Base-by-base conservation (phyloP, 2,888 invertebrate species). In the Ctenicera cuprea region DNA sequence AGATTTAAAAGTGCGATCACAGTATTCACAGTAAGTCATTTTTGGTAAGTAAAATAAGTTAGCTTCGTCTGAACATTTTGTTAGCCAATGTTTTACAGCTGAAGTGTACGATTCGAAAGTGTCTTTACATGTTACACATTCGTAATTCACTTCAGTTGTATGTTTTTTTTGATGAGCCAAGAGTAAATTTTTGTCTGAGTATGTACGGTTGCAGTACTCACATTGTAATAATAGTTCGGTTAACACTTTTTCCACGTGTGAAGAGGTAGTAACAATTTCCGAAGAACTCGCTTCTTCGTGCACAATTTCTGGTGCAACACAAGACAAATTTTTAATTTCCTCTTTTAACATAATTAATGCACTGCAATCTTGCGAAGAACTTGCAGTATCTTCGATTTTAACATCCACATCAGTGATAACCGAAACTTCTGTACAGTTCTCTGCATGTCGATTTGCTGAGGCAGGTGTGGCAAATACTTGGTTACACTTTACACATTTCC, bases 151-250 rank as follows among this genome's bases (percentile, higher is more conserved):
- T 18, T 86, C 85, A 5, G 88, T 86, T 0, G 87, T 85, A 73
- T 89, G 89, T 16, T 80, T 83, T 63, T 84, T 82, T 73, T 87
- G 87, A 76, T 89, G 89, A 38, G 80, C 79, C 11, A 88, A 80
- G 33, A 92, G 80, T 50, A 87, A 85, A 0, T 87, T 86, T 52
- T 88, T 87, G 59, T 91, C 90, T 0, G 88, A 87, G 78, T 90
- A 92, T 0, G 89, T 87, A 48, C 88, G 88, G 78, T 91, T 91
- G 79, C 91, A 92, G 79, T 89, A 91, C 82, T 91, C 91, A 75
- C 91, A 91, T 80, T 91, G 91, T 33, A 90, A 83, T 4, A 91
- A 74, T 22, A 87, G 78, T 76, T 87, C 87, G 0, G 87, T 87
- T n/a, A 84, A 78, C 30, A 86, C 84, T 79, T 85, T 86, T 69